Evolutionary conservation across 2,113 vertebrate species (phyloP).

Genomic region (Pseudonaja textilis): DNA sequence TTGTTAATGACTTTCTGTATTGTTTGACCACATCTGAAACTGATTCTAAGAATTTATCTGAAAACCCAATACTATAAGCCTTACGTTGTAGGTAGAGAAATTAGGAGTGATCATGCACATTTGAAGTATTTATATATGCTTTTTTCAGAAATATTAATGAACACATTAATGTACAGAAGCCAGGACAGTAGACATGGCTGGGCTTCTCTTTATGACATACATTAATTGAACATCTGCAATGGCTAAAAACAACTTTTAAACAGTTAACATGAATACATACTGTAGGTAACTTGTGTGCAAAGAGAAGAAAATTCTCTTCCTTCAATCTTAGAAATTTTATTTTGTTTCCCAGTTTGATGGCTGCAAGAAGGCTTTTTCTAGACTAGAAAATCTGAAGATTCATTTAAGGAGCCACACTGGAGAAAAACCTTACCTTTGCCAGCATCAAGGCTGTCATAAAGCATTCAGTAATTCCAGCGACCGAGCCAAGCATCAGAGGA

Average conservation of each 20-base stretch:
- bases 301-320: background rate
- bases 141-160: background rate
- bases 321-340: slow-evolving; percentile 23
- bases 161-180: background rate
- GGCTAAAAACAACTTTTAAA: background rate
- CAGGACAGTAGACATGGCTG: background rate
- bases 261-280: background rate
- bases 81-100: background rate
- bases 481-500: slow-evolving; percentile 96
- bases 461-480: slow-evolving; percentile 99
- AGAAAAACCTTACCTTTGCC: slow-evolving; percentile 93
- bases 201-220: background rate
- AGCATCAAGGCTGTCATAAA: slow-evolving; percentile 91
- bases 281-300: background rate
- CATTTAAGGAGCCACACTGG: slow-evolving; percentile 95
- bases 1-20: background rate
- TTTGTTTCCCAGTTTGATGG: slow-evolving; percentile 84
- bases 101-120: background rate
- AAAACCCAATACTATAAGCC: background rate
- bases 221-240: background rate
- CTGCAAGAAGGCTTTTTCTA: slow-evolving; percentile 96
- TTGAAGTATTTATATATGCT: background rate
- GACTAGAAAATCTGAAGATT: slow-evolving; percentile 97
- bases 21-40: background rate
- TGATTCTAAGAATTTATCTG: background rate